Percentiles rank a stretch among this genome's conserved stretches.
These are phyloP conservation scores for Sarotherodon lohbergeri DNA, from an alignment of 2,113 vertebrate species.

Conservation along the genomic window DNA sequence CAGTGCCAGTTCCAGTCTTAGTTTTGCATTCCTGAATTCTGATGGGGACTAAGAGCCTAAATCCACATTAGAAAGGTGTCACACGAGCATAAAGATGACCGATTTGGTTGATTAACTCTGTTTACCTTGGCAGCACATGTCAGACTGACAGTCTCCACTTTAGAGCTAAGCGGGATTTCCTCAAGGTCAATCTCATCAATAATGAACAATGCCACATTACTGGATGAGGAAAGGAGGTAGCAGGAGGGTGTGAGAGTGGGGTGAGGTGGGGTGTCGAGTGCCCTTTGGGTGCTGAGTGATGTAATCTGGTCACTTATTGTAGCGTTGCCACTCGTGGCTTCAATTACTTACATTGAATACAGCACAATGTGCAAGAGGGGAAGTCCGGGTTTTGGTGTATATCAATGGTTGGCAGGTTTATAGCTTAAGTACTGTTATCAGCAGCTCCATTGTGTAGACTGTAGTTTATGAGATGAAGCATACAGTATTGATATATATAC, in stretches of 20 bases:
- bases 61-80: conserved; percentile 33
- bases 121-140: conserved; percentile 58
- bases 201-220: conserved; percentile 55
- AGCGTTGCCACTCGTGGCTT: conserved; percentile 28
- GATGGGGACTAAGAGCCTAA: neutral
- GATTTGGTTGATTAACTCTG: conserved; percentile 52
- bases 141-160: conserved; percentile 62
- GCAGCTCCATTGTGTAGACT: conserved; percentile 42
- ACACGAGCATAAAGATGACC: conserved; percentile 6
- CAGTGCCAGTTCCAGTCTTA: neutral
- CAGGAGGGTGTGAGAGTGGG: conserved; percentile 1
- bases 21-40: neutral
- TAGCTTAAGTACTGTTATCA: conserved; percentile 25
- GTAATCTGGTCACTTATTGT: conserved; percentile 45
- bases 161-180: conserved; percentile 55
- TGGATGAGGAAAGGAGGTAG: neutral
- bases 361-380: conserved; percentile 48
- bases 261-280: conserved; percentile 1
- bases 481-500: neutral
- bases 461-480: conserved; percentile 3
- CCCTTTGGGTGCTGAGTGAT: conserved; percentile 39
- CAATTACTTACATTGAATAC: conserved; percentile 19
- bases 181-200: conserved; percentile 55
- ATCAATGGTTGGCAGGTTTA: conserved; percentile 59
- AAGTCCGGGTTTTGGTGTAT: conserved; percentile 44